Evolutionary conservation across 2,113 vertebrate genomes (phyloP), one percentile per base, ranked within the genome.

Genomic region (Bettongia penicillata): DNA sequence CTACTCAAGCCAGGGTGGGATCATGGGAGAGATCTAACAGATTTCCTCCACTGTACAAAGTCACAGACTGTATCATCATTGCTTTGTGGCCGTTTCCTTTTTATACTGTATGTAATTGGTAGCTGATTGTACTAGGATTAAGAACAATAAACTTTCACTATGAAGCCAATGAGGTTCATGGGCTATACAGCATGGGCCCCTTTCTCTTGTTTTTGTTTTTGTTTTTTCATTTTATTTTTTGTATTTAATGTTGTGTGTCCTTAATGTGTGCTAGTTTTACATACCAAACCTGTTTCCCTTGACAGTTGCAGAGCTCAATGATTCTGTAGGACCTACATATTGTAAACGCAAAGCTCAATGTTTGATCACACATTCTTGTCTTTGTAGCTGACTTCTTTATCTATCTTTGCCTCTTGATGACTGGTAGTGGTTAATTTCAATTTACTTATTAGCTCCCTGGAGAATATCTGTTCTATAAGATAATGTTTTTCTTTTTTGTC

Each of bases 71-170:
- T 97, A 97, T 98, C 98, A 98, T 98, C 97, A 98, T 98, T 98
- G 98, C 98, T 99, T 99, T 98, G 98, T 99, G 98, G 98, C 98
- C 24, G 97, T 98, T 98, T 98, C 98, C 97, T 97, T 99, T 99
- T 99, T 99, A 98, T 99, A 99, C 98, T 99, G 98, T 99, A 98
- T 98, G 98, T 99, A 98, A 98, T 98, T 98, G 98, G 98, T 99
- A 99, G 98, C 97, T 98, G 97, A 98, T 97, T 99, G 98, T 99
- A 99, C 96, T 99, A 98, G 98, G 95, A 98, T 98, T 97, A 97
- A 98, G 98, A 99, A 98, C 96, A 99, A 99, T 99, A 99, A 99
- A 99, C 97, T 99, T 99, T 98, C 98, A 98, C 91, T 98, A 98
- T 98, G 97, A 98, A 98, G 98, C 98, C 91, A 0, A 96, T 98